Base-by-base conservation (phyloP, 2,113 vertebrate species). In the Uropsilus gracilis region DNA sequence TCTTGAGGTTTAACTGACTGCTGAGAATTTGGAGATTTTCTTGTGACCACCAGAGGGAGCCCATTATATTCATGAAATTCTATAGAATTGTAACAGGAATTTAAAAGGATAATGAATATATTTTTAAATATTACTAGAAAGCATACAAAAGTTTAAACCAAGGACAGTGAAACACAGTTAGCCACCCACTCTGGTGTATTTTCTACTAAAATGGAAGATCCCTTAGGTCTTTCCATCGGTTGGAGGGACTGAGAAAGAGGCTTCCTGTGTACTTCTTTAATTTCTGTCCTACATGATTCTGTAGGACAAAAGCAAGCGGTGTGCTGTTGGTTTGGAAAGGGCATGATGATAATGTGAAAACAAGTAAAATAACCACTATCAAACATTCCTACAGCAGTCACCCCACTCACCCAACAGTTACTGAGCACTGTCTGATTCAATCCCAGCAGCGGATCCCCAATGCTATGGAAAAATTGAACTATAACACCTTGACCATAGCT, bases 1-100 rank as follows among this genome's bases (percentile, higher is more conserved):
- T 75, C 22, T 66, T 59, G 7, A 77, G n/a, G 18, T 69, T 89
- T 71, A 84, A 92, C 57, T 88, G 50, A 76, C 50, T 8, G 4
- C 17, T 71, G 75, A 37, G 42, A 26, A 91, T 69, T 28, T 39
- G 42, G 89, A 96, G 76, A 42, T 73, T 85, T 96, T 93, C 66
- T 82, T 96, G 80, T 97, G 97, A 91, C 98, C 98, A 97, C 97
- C 95, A 98, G 98, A 98, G 98, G 98, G 98, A 98, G 98, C 98
- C 97, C 95, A 94, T 78, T 97, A 96, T 0, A 76, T 98, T 98
- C 97, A 86, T 2, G 95, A 96, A 94, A 95, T 96, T 94, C 95
- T 80, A n/a, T 9, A 22, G 85, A 86, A 95, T 89, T 69, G 48
- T 17, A 78, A 44, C 4, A 6, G 17, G 42, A 71, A 80, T 86